Percentiles rank a stretch among this genome's conserved stretches.
These are phyloP conservation scores for Holothuria leucospilota DNA, from an alignment of 53 echinoderm and acorn worm species.

Conservation along the genomic window DNA sequence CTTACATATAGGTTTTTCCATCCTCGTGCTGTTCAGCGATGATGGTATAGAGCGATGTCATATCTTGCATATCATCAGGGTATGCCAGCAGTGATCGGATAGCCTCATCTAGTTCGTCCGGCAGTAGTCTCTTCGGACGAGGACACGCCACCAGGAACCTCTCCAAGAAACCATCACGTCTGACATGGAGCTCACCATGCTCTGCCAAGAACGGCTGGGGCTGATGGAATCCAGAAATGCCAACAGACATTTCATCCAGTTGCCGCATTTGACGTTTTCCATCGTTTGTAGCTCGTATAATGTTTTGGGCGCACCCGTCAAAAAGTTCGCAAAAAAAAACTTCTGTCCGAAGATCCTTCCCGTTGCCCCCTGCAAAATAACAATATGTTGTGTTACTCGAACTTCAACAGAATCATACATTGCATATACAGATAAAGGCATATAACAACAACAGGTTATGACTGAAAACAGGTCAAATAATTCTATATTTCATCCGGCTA, in stretches of 20 bases:
- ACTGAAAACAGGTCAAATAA: too few relatives aligned
- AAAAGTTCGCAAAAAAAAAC: neutral
- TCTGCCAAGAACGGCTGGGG: neutral
- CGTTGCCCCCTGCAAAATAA: neutral
- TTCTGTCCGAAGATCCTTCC: neutral
- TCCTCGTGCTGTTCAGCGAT: neutral
- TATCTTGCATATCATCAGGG: neutral
- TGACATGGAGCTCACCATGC: neutral
- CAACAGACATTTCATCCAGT: neutral
- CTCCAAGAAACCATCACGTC: neutral
- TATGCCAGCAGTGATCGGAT: neutral
- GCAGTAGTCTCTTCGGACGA: neutral
- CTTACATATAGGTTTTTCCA: neutral
- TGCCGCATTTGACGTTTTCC: neutral
- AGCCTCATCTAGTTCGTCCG: neutral
- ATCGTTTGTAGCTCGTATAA: neutral
- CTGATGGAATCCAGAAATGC: neutral
- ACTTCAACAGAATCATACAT: neutral
- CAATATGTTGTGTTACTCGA: neutral
- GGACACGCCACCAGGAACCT: neutral
- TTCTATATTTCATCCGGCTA: too few relatives aligned
- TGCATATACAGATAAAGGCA: too few relatives aligned
- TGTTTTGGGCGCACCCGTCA: neutral
- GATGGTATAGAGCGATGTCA: neutral
- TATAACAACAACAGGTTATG: too few relatives aligned